Conservation (phyloP, 1,140 invertebrate species). For the Drosophila repleta region DNA sequence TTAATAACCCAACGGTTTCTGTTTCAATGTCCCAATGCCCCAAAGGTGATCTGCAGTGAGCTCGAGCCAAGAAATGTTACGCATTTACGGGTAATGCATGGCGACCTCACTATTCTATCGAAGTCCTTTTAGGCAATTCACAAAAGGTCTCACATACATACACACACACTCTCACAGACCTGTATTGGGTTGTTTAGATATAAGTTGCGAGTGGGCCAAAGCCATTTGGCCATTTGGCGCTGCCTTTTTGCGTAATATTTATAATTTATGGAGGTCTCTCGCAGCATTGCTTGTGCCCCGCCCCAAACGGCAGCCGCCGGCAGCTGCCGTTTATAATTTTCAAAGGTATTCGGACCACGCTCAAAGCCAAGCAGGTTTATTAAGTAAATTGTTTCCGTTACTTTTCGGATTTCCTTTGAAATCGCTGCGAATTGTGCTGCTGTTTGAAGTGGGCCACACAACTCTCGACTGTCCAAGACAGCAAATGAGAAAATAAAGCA, state of each 20-base stretch:
- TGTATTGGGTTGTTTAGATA: slow-evolving; percentile 34
- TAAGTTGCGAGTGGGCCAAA: slow-evolving; percentile 34
- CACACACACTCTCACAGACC: not conserved
- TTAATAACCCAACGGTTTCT: slow-evolving; percentile 6
- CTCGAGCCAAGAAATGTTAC: slow-evolving; percentile 8
- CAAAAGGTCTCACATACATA: slow-evolving; percentile 19
- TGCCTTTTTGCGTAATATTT: slow-evolving; percentile 64
- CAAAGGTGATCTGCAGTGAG: slow-evolving; percentile 23
- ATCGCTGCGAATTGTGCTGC: slow-evolving; percentile 33
- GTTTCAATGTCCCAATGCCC: slow-evolving; percentile 10
- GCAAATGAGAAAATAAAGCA: slow-evolving; percentile 26
- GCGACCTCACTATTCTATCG: slow-evolving; percentile 39
- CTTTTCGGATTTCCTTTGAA: slow-evolving; percentile 60
- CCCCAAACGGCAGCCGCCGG: not conserved
- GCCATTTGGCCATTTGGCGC: slow-evolving; percentile 21
- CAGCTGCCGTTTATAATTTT: slow-evolving; percentile 49
- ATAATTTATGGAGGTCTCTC: slow-evolving; percentile 61
- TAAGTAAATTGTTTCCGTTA: slow-evolving; percentile 68
- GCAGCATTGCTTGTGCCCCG: slow-evolving; percentile 17
- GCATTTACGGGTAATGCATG: slow-evolving; percentile 36
- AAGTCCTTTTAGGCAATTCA: slow-evolving; percentile 59
- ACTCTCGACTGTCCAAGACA: slow-evolving; percentile 33
- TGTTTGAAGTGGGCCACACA: slow-evolving; percentile 49
- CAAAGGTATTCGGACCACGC: slow-evolving; percentile 48
- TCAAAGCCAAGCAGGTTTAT: slow-evolving; percentile 52